Evolutionary conservation across 2,888 invertebrate species (phyloP).

Genomic region (Synergus umbraculus): DNA sequence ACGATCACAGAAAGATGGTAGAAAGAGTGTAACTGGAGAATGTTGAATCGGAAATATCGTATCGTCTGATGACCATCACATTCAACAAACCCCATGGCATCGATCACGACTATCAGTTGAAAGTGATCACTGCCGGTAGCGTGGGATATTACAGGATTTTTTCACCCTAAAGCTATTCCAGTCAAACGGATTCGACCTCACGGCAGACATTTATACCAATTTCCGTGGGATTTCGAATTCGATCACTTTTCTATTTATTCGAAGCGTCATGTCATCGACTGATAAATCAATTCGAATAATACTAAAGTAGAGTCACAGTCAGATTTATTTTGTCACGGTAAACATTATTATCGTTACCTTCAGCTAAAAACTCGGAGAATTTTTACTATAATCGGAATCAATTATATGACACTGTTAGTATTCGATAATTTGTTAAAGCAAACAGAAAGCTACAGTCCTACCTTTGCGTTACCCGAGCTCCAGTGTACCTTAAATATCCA

Average conservation of each 20-base stretch:
- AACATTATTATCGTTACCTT: not conserved
- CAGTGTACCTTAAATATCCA: conserved; percentile 49
- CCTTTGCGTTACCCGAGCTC: conserved; percentile 45
- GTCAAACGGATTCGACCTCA: conserved; percentile 43
- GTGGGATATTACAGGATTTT: conserved; percentile 39
- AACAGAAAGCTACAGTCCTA: conserved; percentile 48
- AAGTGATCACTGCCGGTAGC: conserved; percentile 35
- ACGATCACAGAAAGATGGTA: not conserved
- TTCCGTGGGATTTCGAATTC: conserved; percentile 62
- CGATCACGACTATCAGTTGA: conserved; percentile 39
- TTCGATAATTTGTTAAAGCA: conserved; percentile 39
- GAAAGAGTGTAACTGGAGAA: not conserved
- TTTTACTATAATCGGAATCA: conserved; percentile 23
- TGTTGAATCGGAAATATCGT: conserved; percentile 25
- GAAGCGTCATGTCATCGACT: conserved; percentile 58
- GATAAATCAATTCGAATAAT: conserved; percentile 62
- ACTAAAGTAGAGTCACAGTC: not conserved
- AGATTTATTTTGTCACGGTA: conserved; percentile 8
- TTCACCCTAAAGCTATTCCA: conserved; percentile 40
- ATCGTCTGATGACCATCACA: conserved; percentile 29
- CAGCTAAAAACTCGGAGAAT: not conserved
- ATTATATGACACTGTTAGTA: conserved; percentile 18
- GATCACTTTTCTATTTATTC: conserved; percentile 65
- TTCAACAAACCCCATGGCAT: conserved; percentile 40
- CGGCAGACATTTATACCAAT: conserved; percentile 59